Base-by-base conservation (phyloP, 2,797 vertebrate genomes). In the Brotula barbata region DNA sequence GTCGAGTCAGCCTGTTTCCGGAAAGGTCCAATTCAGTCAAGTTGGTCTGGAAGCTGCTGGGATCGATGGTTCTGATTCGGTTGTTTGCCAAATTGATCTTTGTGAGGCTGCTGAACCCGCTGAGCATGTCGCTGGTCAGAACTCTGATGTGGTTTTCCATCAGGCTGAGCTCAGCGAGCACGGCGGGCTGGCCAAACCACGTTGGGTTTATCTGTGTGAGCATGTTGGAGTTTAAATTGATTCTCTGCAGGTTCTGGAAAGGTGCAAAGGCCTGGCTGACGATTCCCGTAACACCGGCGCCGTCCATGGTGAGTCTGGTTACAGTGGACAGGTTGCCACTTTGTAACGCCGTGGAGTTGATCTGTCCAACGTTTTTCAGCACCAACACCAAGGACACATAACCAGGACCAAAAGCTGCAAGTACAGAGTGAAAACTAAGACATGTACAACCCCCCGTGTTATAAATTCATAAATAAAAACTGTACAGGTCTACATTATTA, bases 1-100 rank as follows among this genome's bases (percentile, higher is more conserved):
- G 10, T 49, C 45, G 8, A 0, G 73, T 86, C 66, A 94, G 50
- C 12, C 43, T 74, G 71, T 93, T 93, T 41, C 64, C 58, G 1
- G 92, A 92, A 55, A 93, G 61, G 73, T 93, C 88, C 62, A 94
- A 42, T 7, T 76, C 55, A 1, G 19, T n/a, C 55, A 94, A 53
- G 20, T 33, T 14, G 19, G 50, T 13, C 31, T 86, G 75, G 17
- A 47, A 51, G 9, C 69, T 88, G 1, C 48, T 34, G 0, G 28
- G 16, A 6, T 48, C 41, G 4, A 92, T 61, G 5, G 43, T 48
- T 21, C 3, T 42, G 56, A 93, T 91, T 16, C 45, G 37, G 77
- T 92, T 93, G 10, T 59, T 41, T 0, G 71, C 75, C 49, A 93
- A 58, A 7, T 65, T 63, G 11, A 93, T 84, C 0, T 1, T 45